phyloP scores from a whole-genome alignment of 2,888 invertebrate genomes.

The Vandiemenella viatica region DNA sequence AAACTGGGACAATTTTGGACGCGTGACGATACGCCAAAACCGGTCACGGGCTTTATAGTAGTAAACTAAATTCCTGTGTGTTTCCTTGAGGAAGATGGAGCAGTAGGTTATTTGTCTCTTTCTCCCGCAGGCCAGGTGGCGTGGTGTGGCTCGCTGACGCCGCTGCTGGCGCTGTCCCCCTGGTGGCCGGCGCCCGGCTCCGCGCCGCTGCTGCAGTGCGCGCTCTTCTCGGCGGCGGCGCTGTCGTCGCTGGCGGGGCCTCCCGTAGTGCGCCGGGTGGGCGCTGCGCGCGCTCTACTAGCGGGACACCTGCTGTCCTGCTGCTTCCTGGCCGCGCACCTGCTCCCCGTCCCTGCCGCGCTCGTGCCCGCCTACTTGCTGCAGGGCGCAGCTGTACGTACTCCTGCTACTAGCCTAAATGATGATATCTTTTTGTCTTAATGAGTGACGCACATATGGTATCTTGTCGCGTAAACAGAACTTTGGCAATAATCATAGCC shows the following conservation, averaged over 20 bases:
- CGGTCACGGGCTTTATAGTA: too few species aligned
- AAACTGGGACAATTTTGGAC: too few species aligned
- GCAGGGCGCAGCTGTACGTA: conserved; percentile 34
- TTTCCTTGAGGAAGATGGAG: too few species aligned
- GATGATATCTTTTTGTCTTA: too few species aligned
- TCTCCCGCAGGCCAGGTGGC: background rate
- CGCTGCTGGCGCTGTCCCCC: conserved; percentile 34
- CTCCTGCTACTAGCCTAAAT: too few species aligned
- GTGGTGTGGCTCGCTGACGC: conserved; percentile 37
- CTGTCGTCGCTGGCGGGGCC: conserved; percentile 37
- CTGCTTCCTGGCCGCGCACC: conserved; percentile 44
- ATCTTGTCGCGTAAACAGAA: too few species aligned
- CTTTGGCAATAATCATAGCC: too few species aligned
- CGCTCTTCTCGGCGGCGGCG: conserved; percentile 45
- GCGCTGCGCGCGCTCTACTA: conserved; percentile 33
- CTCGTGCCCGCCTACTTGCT: conserved; percentile 35
- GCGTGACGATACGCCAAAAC: too few species aligned
- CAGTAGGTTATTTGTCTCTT: too few species aligned
- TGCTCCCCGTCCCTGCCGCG: conserved; percentile 37
- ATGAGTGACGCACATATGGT: too few species aligned
- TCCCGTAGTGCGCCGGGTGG: conserved; percentile 35
- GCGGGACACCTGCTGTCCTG: conserved; percentile 38
- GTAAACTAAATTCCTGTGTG: too few species aligned
- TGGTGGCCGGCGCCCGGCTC: background rate
- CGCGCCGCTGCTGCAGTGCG: conserved; percentile 46